These are phyloP conservation scores for Micropoecilia bifurca DNA, from an alignment of 2,797 vertebrate genomes.

Conservation along the genomic window DNA sequence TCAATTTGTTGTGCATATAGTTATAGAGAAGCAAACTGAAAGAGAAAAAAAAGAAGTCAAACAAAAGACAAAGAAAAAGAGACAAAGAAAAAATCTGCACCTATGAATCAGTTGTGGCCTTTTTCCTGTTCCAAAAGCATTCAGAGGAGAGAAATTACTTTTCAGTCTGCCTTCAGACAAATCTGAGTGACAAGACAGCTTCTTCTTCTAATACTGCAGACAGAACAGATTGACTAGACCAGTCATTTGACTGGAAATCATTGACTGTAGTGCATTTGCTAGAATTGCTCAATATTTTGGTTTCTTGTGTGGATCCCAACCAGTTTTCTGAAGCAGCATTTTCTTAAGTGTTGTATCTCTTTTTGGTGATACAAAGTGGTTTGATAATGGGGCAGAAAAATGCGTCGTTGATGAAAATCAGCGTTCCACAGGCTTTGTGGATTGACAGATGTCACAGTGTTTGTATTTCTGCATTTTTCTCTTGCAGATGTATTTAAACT, in stretches of 20 bases:
- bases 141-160: neutral
- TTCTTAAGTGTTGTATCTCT: neutral
- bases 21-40: neutral
- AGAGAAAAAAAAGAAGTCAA: neutral
- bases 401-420: neutral
- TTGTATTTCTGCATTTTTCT: neutral
- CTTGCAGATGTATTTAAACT: neutral
- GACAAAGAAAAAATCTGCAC: neutral
- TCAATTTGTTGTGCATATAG: neutral
- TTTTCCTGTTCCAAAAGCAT: neutral
- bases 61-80: neutral
- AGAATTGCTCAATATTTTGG: neutral
- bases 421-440: neutral
- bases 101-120: neutral
- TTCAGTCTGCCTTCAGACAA: neutral
- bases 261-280: slow-evolving; percentile 1
- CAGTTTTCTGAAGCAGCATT: neutral
- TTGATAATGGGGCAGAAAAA: neutral
- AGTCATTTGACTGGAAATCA: neutral
- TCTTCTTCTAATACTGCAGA: neutral
- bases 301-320: neutral
- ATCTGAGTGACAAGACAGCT: slow-evolving; percentile 10
- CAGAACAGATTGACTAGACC: slow-evolving; percentile 4
- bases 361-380: neutral
- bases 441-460: neutral